Evolutionary conservation across 2,888 invertebrate species (phyloP), one percentile per base, ranked within the genome.

Genomic region (Marronus borbonicus): DNA sequence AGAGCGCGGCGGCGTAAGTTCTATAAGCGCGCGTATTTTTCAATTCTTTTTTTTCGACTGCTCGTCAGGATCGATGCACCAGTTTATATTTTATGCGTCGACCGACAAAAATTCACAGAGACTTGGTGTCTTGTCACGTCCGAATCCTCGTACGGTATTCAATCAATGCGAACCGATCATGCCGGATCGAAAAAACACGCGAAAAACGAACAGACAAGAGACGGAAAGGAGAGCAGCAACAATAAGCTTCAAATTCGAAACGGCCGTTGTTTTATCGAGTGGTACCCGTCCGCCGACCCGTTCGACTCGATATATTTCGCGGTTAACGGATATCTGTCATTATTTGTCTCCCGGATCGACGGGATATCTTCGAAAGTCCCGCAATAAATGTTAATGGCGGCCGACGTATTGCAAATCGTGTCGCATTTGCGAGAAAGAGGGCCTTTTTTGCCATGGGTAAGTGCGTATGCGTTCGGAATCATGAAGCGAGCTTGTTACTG

Each of bases 81-180:
- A 14, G 14, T 62, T 62, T 62, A 55, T 31, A 62, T 62, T 62
- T 62, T 44, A 60, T 44, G 44, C 44, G 44, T 44, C 44, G 44
- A 44, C 55, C 55, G 70, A 55, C 70, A 49, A 74, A 74, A 60
- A 60, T 74, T 60, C 55, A 62, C 72, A 24, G 20, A 60, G 60
- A 60, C 60, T 60, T 74, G 60, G 72, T 74, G 72, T 74, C 72
- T 60, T 39, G 72, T 74, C 72, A 74, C 72, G 72, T 74, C 44
- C 60, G 24, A 49, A 68, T 28, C 24, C 24, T 20, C 44, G 72
- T 44, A 60, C 39, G 72, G 72, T 74, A 74, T 74, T 74, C 60
- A 74, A 74, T 74, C 72, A 74, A 74, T 74, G 72, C 70, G 55
- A n/a, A 52, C 55, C 7, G 55, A 55, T 55, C 20, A 20, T n/a